A percentile compares a stretch with the other conserved stretches of the same genome.
Evolutionary conservation across 2,888 invertebrate species (phyloP).

Genomic region (Clanis bilineata): DNA sequence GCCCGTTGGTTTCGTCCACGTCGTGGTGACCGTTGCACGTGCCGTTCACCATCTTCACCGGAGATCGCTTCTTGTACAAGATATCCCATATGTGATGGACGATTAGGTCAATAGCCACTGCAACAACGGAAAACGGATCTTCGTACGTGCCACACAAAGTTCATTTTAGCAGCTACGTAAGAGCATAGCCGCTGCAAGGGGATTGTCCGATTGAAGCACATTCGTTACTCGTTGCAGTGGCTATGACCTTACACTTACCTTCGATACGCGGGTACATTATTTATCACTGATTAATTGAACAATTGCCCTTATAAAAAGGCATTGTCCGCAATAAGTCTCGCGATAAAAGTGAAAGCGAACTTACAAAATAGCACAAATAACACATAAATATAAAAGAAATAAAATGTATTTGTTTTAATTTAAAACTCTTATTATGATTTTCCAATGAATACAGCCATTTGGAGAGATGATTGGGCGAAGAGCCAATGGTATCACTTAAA

Average conservation of each 20-base stretch:
- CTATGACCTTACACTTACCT: conserved; percentile 74
- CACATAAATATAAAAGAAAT: not conserved
- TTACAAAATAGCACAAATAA: not conserved
- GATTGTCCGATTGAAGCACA: not conserved
- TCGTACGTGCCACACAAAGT: conserved; percentile 42
- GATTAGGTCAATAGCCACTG: conserved; percentile 99
- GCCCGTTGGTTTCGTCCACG: conserved; percentile 54
- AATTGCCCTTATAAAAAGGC: not conserved
- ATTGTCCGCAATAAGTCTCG: not conserved
- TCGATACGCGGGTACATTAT: conserved; percentile 7
- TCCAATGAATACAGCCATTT: too few species aligned
- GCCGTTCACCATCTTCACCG: conserved; percentile 54
- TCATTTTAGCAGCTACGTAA: conserved; percentile 67
- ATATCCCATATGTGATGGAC: conserved; percentile 99
- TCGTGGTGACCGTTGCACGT: conserved; percentile 64
- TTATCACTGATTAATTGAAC: not conserved
- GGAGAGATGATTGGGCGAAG: too few species aligned
- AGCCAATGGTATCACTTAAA: too few species aligned
- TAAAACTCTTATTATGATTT: too few species aligned
- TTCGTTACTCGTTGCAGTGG: conserved; percentile 72
- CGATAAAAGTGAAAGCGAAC: not conserved
- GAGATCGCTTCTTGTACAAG: conserved; percentile 83
- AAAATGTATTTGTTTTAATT: too few species aligned
- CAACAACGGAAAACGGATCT: conserved; percentile 84
- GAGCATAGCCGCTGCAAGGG: conserved; percentile 82